Evolutionary conservation across 2,113 vertebrate genomes (phyloP).

Genomic region (Heterotis niloticus): DNA sequence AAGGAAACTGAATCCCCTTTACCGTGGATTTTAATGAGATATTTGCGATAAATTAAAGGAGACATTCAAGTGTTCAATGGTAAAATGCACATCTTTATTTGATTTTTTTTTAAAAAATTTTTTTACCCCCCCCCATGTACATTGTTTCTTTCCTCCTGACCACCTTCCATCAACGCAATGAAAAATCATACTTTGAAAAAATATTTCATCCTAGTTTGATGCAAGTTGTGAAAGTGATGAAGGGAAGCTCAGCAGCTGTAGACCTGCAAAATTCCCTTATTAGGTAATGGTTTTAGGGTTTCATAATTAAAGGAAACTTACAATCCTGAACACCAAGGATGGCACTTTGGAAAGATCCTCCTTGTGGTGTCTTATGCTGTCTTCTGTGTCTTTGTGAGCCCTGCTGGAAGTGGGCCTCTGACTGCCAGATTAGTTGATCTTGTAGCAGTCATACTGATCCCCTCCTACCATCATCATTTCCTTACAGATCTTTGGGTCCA

Average conservation of each 20-base stretch:
- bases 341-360: background rate
- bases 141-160: background rate
- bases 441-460: background rate
- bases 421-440: background rate
- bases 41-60: constrained; percentile 5
- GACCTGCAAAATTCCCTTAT: background rate
- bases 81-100: constrained; percentile 11
- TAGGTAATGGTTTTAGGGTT: background rate
- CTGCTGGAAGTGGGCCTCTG: background rate
- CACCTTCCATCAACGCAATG: background rate
- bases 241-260: background rate
- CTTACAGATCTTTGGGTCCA: background rate
- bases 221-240: too few species aligned
- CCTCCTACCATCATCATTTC: background rate
- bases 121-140: background rate
- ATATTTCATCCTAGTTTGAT: background rate
- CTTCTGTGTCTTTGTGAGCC: background rate
- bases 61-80: background rate
- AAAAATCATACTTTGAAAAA: background rate
- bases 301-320: background rate
- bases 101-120: background rate
- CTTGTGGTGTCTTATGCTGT: background rate
- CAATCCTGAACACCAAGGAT: background rate
- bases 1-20: background rate
- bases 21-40: constrained; percentile 16